phyloP scores from a whole-genome alignment of 2,888 invertebrate genomes.

The Leucoma salicis region DNA sequence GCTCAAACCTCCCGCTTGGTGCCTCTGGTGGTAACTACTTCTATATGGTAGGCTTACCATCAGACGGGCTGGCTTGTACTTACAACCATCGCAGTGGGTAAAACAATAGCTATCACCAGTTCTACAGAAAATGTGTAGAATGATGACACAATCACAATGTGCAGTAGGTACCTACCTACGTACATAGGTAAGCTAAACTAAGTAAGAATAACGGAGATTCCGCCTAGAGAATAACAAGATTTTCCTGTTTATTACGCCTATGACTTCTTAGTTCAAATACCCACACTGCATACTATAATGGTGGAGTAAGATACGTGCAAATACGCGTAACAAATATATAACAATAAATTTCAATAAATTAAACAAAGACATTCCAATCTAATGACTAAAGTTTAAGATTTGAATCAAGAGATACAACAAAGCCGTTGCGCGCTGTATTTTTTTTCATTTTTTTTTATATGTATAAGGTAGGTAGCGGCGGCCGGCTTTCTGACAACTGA shows the following conservation, averaged over 20 bases:
- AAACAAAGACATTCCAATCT: conserved; percentile 25
- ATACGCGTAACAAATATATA: neutral
- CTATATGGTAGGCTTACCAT: no score
- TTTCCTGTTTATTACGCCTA: neutral
- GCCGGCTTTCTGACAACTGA: conserved; percentile 21
- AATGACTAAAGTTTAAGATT: conserved; percentile 10
- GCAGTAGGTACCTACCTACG: no score
- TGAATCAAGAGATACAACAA: neutral
- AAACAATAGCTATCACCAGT: no score
- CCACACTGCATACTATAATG: neutral
- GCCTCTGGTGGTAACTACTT: no score
- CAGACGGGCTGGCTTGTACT: no score
- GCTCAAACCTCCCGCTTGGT: no score
- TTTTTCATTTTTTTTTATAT: neutral
- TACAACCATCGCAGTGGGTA: no score
- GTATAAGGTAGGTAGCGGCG: neutral
- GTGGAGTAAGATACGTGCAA: neutral
- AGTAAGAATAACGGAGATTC: neutral
- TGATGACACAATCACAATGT: no score
- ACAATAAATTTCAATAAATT: neutral
- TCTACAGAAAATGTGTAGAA: no score
- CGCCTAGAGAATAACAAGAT: neutral
- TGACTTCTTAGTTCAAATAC: neutral
- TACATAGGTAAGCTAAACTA: neutral
- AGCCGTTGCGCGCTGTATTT: conserved; percentile 6